Evolutionary conservation across 2,113 vertebrate species (phyloP).

Genomic region (Apodemus sylvaticus): DNA sequence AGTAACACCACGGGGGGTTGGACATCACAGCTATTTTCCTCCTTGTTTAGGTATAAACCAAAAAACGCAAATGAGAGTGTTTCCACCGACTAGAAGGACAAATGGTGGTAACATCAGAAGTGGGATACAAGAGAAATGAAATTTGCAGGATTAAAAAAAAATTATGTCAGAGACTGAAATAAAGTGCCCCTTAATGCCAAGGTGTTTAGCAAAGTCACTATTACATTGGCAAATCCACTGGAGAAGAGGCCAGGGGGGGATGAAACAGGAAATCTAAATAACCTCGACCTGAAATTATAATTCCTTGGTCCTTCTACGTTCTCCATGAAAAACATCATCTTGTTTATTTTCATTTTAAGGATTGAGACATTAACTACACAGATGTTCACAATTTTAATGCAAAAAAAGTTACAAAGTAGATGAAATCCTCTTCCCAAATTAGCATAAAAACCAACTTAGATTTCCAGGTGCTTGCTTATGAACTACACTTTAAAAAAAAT

Average conservation of each 20-base stretch:
- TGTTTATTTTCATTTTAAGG: constrained; percentile 17
- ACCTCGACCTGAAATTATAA: neutral
- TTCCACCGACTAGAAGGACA: neutral
- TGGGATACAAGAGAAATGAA: neutral
- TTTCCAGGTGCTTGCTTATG: constrained; percentile 54
- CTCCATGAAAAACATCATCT: constrained; percentile 22
- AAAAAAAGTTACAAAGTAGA: constrained; percentile 1
- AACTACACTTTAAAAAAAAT: constrained; percentile 4
- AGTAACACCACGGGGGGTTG: neutral
- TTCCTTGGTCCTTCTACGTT: neutral
- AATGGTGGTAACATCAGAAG: neutral
- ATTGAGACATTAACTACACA: constrained; percentile 29
- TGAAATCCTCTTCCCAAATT: constrained; percentile 20
- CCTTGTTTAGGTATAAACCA: constrained; percentile 4
- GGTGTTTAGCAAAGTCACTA: neutral
- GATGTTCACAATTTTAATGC: constrained; percentile 47
- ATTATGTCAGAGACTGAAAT: neutral
- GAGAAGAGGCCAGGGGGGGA: neutral
- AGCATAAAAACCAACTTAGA: constrained; percentile 20
- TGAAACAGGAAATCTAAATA: neutral
- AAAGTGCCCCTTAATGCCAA: neutral
- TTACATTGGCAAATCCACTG: neutral
- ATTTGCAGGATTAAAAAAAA: neutral
- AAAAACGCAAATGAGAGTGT: neutral
- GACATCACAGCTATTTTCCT: constrained; percentile 1